These are phyloP conservation scores for Barypeithes pellucidus DNA, from an alignment of 2,888 invertebrate genomes.

Conservation along the genomic window DNA sequence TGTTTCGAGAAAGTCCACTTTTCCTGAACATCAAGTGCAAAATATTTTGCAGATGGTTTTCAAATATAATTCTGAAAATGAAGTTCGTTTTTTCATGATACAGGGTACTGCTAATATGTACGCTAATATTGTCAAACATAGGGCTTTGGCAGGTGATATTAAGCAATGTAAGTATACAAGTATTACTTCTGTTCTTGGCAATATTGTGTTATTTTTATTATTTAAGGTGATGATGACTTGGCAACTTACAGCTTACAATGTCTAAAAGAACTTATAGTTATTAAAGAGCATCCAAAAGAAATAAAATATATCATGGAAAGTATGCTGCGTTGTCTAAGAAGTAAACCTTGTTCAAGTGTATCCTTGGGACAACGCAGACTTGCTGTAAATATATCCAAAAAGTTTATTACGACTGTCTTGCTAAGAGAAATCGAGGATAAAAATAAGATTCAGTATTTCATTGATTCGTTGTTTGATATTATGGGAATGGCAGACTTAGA, in stretches of 20 bases:
- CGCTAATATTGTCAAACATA: constrained; percentile 50
- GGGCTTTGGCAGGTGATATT: constrained; percentile 34
- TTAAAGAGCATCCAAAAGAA: constrained; percentile 48
- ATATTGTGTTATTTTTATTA: constrained; percentile 13
- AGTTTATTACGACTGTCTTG: constrained; percentile 45
- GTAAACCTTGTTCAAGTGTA: constrained; percentile 24
- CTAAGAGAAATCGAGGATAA: constrained; percentile 55
- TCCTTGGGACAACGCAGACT: constrained; percentile 26
- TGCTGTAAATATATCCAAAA: constrained; percentile 30
- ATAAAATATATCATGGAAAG: constrained; percentile 47
- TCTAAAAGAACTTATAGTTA: constrained; percentile 44
- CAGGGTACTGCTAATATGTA: constrained; percentile 53
- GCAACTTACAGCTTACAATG: constrained; percentile 36
- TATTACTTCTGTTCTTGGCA: background rate
- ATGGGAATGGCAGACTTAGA: constrained; percentile 56
- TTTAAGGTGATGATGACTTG: constrained; percentile 46
- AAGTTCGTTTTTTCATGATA: constrained; percentile 28
- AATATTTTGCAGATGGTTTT: constrained; percentile 52
- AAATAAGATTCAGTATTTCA: constrained; percentile 54
- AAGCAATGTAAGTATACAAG: constrained; percentile 46
- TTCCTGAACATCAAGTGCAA: constrained; percentile 44
- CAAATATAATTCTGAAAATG: constrained; percentile 28
- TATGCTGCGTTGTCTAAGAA: constrained; percentile 42
- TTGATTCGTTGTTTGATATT: constrained; percentile 56
- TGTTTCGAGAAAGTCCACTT: constrained; percentile 36